These are phyloP conservation scores for Chromis chromis DNA, from an alignment of 2,797 vertebrate genomes.

Conservation along the genomic window DNA sequence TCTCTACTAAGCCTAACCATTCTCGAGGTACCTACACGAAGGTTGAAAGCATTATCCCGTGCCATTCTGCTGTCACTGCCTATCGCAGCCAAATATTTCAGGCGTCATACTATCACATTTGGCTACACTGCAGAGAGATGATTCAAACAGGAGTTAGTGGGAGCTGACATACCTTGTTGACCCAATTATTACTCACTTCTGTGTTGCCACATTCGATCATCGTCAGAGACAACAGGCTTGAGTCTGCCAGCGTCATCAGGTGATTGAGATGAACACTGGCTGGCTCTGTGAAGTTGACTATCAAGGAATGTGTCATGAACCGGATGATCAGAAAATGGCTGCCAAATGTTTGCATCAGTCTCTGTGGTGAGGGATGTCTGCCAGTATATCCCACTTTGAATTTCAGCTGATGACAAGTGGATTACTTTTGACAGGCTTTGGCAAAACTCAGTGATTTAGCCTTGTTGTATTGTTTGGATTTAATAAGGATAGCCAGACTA, in stretches of 20 bases:
- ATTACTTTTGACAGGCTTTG: constrained; percentile 64
- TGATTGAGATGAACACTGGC: constrained; percentile 75
- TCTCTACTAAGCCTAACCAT: constrained; percentile 15
- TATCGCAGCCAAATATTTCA: constrained; percentile 71
- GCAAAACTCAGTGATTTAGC: constrained; percentile 49
- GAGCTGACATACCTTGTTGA: constrained; percentile 81
- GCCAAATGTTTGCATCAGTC: constrained; percentile 77
- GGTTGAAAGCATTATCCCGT: constrained; percentile 45
- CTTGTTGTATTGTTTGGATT: constrained; percentile 36
- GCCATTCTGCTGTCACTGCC: constrained; percentile 57
- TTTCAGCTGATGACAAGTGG: constrained; percentile 56
- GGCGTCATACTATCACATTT: constrained; percentile 66
- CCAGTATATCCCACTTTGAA: constrained; percentile 68
- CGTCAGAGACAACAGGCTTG: constrained; percentile 73
- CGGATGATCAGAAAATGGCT: constrained; percentile 73
- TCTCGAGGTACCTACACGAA: constrained; percentile 22
- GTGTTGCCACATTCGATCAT: constrained; percentile 75
- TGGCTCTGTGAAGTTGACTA: constrained; percentile 79
- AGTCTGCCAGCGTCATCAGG: constrained; percentile 74
- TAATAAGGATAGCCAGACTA: background rate
- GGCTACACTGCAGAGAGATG: constrained; percentile 69
- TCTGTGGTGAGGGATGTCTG: constrained; percentile 67
- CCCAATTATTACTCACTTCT: constrained; percentile 83
- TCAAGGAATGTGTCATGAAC: constrained; percentile 80
- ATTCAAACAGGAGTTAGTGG: constrained; percentile 76